phyloP scores from a whole-genome alignment of 1,140 invertebrate genomes.

The Arion vulgaris region DNA sequence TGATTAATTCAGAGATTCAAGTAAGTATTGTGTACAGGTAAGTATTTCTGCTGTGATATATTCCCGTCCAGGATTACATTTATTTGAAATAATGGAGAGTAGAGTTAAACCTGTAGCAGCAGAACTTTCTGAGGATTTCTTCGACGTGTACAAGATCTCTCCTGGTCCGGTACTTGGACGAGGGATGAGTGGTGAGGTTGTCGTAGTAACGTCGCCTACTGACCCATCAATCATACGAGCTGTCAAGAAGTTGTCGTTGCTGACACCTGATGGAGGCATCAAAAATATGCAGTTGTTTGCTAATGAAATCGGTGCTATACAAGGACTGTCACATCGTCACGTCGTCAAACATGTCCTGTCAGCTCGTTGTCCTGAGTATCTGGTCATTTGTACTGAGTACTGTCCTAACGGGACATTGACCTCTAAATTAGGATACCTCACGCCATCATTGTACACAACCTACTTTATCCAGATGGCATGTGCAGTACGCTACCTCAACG shows the following conservation, averaged over 20 bases:
- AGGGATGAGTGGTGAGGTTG: neutral
- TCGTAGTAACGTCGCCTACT: neutral
- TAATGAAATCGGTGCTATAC: neutral
- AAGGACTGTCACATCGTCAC: neutral
- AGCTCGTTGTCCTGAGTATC: neutral
- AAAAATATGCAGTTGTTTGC: neutral
- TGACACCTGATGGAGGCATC: neutral
- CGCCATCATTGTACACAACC: neutral
- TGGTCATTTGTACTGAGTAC: conserved; percentile 11
- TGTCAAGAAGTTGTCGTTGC: neutral
- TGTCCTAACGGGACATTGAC: neutral
- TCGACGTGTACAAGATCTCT: neutral
- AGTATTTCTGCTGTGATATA: too few relatives aligned
- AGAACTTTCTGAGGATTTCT: neutral
- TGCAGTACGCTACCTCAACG: neutral
- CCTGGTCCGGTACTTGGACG: neutral
- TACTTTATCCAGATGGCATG: neutral
- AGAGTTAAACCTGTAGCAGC: neutral
- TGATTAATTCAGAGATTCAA: too few relatives aligned
- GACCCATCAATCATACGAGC: neutral
- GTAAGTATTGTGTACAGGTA: too few relatives aligned
- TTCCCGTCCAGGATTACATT: too few relatives aligned
- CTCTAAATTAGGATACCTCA: neutral
- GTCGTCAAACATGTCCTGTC: neutral
- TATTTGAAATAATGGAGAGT: too few relatives aligned